Evolutionary conservation across 2,888 invertebrate genomes (phyloP), one percentile per base, ranked within the genome.

Genomic region (Tuberolachnus salignus): DNA sequence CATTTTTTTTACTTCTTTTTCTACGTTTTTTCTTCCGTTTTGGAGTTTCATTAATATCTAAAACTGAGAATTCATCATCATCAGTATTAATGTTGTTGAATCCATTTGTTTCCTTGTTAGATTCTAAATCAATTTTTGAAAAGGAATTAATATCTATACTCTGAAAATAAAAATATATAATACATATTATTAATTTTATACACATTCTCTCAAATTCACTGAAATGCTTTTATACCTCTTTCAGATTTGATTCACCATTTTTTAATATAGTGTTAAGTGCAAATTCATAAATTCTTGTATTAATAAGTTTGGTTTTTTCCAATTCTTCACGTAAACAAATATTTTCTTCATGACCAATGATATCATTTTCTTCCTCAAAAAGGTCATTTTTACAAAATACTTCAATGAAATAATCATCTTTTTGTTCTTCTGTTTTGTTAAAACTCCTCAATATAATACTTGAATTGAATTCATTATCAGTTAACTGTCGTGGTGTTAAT

Each of bases 271-370:
- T 87, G 81, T 88, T 85, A 72, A 88, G 84, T 53, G 88, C 86
- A 83, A 87, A 86, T 82, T 88, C 84, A 85, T 89, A 91, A 81
- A 91, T 85, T 84, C 89, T 87, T 16, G 87, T 86, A 85, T 91
- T 91, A 19, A 89, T 87, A 81, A 85, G 85, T 83, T 89, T 88
- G 53, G 90, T 84, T 82, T 86, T 87, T 21, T 86, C 85, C 80
- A 90, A 85, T 85, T 91, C 89, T 59, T 86, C 85, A 80, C 86
- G 85, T 51, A 89, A 81, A 21, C 82, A 80, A 44, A 83, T 49
- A 14, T 80, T 70, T n/a, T 72, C 63, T 21, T 49, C 19, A 9
- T 14, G 21, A 21, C 13, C 21, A 42, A 42, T 21, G 13, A 19
- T 23, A 34, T 51, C 3, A 23, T 42, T 49, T 59, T 78, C 78